phyloP scores from a whole-genome alignment of 2,797 vertebrate genomes.

The Sebastes taczanowskii region DNA sequence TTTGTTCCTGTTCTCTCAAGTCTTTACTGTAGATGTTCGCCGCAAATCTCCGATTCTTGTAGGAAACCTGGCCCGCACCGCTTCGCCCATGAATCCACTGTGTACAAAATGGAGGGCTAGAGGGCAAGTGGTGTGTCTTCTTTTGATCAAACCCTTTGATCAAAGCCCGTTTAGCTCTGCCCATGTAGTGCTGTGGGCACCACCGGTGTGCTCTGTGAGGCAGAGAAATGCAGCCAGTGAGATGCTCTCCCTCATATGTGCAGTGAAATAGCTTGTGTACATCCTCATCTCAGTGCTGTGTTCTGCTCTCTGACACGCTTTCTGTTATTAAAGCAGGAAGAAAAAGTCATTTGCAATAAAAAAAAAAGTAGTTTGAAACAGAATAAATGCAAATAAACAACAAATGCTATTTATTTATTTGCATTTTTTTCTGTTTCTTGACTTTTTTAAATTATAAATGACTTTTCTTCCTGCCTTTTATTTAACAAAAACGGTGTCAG shows the following conservation, averaged over 20 bases:
- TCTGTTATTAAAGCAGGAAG: background rate
- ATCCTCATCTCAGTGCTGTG: constrained; percentile 10
- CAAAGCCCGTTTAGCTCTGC: constrained; percentile 83
- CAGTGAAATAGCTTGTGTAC: constrained; percentile 17
- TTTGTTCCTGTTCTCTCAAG: constrained; percentile 61
- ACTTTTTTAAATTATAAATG: too few species aligned
- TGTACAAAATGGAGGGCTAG: constrained; percentile 82
- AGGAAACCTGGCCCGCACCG: constrained; percentile 74
- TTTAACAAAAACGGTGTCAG: too few species aligned
- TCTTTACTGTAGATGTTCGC: constrained; percentile 62
- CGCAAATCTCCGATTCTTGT: constrained; percentile 72
- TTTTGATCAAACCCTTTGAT: constrained; percentile 84
- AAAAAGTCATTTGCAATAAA: background rate
- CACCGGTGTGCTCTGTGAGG: constrained; percentile 74
- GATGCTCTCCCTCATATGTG: constrained; percentile 58
- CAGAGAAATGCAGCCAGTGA: constrained; percentile 63
- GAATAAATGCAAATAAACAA: constrained; percentile 12
- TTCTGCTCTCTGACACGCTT: constrained; percentile 9
- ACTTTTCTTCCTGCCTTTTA: too few species aligned
- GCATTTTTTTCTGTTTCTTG: too few species aligned
- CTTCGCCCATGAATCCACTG: constrained; percentile 75
- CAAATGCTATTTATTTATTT: background rate
- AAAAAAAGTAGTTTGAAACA: background rate
- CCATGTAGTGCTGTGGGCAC: constrained; percentile 84
- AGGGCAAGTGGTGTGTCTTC: constrained; percentile 81